Percentiles rank a stretch among this genome's conserved stretches.
Evolutionary conservation across 2,888 invertebrate genomes (phyloP).

Genomic region (Lasioglossum pauxillum): DNA sequence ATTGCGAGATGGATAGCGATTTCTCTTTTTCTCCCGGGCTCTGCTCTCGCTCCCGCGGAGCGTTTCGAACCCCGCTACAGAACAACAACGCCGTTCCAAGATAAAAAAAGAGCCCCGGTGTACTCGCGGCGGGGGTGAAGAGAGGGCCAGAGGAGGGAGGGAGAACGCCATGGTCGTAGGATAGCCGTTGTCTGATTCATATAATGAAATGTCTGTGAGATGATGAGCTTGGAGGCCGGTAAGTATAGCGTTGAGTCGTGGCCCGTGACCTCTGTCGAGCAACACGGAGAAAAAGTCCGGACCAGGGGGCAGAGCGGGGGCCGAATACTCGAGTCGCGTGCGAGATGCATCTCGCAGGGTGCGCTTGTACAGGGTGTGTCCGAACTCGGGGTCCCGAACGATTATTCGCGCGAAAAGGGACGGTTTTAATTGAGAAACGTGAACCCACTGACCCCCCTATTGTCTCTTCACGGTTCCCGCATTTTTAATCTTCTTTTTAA

Average conservation of each 20-base stretch:
- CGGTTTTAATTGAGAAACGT: conserved; percentile 9
- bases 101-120: conserved; percentile 19
- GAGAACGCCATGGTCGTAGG: conserved; percentile 58
- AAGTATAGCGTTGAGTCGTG: conserved; percentile 80
- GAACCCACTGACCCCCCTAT: neutral
- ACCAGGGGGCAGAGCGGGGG: conserved; percentile 24
- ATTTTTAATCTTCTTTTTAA: neutral
- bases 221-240: conserved; percentile 79
- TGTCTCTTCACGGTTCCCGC: neutral
- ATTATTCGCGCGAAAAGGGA: conserved; percentile 7
- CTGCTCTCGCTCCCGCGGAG: conserved; percentile 2
- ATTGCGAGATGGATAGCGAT: conserved; percentile 75
- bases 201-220: conserved; percentile 82
- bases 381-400: neutral
- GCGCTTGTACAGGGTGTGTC: conserved; percentile 19
- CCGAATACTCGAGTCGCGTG: conserved; percentile 70
- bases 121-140: conserved; percentile 4
- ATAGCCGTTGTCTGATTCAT: conserved; percentile 79
- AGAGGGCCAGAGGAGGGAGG: conserved; percentile 15
- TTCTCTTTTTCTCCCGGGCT: conserved; percentile 39
- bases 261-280: conserved; percentile 76
- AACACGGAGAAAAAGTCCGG: conserved; percentile 46
- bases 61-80: neutral
- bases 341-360: conserved; percentile 64
- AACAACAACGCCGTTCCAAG: conserved; percentile 29